These are phyloP conservation scores for Bombyx mori DNA, from an alignment of 1,140 invertebrate genomes.

Conservation along the genomic window ASM3026992v2 NC_085112.1:5815501-5816000, in stretches of 20 bases:
- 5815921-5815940: too few relatives aligned
- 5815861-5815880: too few relatives aligned
- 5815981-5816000: too few relatives aligned
- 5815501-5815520: conserved; percentile 60
- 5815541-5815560: too few relatives aligned
- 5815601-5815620: conserved; percentile 44
- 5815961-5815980: too few relatives aligned
- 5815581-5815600: conserved; percentile 39
- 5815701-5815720: conserved; percentile 34
- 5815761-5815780: conserved; percentile 18
- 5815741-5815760: conserved; percentile 18
- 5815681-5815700: conserved; percentile 50
- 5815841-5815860: too few relatives aligned
- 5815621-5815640: conserved; percentile 43
- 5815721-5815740: conserved; percentile 24
- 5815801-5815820: conserved; percentile 2
- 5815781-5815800: conserved; percentile 10
- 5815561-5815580: conserved; percentile 38
- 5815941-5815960: too few relatives aligned
- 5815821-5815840: too few relatives aligned
- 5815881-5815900: too few relatives aligned
- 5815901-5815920: too few relatives aligned
- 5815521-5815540: conserved; percentile 22
- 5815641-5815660: conserved; percentile 47
- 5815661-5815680: conserved; percentile 21